phyloP scores from a whole-genome alignment of 2,888 invertebrate species.

The Epistrophe grossulariae region DNA sequence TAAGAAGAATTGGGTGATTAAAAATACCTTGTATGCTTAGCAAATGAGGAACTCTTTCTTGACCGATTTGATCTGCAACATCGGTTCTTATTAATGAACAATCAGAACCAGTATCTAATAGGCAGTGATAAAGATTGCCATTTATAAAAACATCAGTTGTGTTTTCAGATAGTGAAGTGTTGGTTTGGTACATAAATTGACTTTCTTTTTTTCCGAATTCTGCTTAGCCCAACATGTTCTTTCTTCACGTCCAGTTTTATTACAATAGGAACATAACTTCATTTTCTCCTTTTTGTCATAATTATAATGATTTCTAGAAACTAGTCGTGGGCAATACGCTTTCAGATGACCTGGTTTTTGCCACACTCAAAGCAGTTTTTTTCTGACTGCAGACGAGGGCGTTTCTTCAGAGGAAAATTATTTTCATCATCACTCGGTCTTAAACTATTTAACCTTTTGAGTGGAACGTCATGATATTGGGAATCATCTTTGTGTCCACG shows the following conservation, averaged over 20 bases:
- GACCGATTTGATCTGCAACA: conserved; percentile 13
- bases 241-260: conserved; percentile 61
- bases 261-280: conserved; percentile 24
- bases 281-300: background rate
- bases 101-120: background rate
- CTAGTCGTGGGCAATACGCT: no score
- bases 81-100: conserved; percentile 31
- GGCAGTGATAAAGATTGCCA: conserved; percentile 38
- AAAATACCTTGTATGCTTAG: conserved; percentile 9
- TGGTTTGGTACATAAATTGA: conserved; percentile 39
- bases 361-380: no score
- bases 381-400: no score
- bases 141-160: conserved; percentile 47
- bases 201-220: conserved; percentile 37
- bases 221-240: conserved; percentile 57
- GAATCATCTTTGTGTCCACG: background rate
- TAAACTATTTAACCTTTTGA: background rate
- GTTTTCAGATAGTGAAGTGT: conserved; percentile 15
- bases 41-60: background rate
- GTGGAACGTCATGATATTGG: background rate
- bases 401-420: no score
- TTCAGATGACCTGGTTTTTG: no score
- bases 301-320: background rate
- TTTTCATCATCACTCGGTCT: no score
- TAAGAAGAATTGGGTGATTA: background rate